Conservation (phyloP, 1,140 invertebrate genomes). For the Ostrea denselamellosa region DNA sequence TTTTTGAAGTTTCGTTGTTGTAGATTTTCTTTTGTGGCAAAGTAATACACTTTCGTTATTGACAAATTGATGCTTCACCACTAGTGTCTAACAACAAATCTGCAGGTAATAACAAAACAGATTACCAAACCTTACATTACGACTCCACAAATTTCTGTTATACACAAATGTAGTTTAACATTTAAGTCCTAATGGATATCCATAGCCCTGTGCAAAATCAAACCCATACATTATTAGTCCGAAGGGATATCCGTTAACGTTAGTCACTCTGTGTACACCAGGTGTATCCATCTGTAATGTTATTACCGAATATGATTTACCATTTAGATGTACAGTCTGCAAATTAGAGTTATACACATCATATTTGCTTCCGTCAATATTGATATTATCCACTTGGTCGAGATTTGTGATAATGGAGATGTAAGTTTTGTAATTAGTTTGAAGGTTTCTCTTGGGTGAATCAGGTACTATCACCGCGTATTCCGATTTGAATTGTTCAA, state of each 20-base stretch:
- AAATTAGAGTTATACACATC: background rate
- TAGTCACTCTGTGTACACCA: slow-evolving; percentile 9
- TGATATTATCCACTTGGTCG: background rate
- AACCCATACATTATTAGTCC: slow-evolving; percentile 33
- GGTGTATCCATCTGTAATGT: background rate
- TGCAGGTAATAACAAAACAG: too few species aligned
- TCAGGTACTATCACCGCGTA: background rate
- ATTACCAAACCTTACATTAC: too few species aligned
- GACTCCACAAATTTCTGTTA: background rate
- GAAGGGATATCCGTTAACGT: background rate
- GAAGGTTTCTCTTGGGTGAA: slow-evolving; percentile 4
- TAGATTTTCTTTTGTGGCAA: too few species aligned
- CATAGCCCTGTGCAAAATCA: slow-evolving; percentile 39
- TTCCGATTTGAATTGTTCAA: slow-evolving; percentile 4
- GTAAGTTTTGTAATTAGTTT: slow-evolving; percentile 7
- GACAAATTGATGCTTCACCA: too few species aligned
- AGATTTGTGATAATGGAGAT: background rate
- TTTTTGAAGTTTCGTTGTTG: too few species aligned
- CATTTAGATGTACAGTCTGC: slow-evolving; percentile 37
- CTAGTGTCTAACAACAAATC: too few species aligned
- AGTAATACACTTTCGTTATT: too few species aligned
- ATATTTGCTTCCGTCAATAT: slow-evolving; percentile 8
- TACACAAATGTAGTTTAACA: background rate
- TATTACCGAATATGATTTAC: slow-evolving; percentile 11
- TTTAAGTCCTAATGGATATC: slow-evolving; percentile 20